Evolutionary conservation across 1,140 invertebrate genomes (phyloP).

Genomic region (Luehdorfia chinensis): DNA sequence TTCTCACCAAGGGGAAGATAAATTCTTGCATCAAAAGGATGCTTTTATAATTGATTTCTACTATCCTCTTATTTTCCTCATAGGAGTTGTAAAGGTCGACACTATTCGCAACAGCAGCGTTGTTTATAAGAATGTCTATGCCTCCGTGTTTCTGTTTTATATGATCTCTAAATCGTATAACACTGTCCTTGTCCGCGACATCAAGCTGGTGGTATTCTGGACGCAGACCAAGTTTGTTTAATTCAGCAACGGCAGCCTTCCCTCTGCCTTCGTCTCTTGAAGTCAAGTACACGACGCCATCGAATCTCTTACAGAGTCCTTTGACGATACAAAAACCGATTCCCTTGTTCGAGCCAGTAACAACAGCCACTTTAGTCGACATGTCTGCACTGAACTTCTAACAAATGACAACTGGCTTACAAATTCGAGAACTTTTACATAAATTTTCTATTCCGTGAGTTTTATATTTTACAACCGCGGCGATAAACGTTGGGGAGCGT

Average conservation of each 20-base stretch:
- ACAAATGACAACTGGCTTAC: not conserved
- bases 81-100: slow-evolving; percentile 74
- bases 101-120: slow-evolving; percentile 86
- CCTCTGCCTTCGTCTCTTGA: slow-evolving; percentile 76
- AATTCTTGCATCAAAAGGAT: slow-evolving; percentile 79
- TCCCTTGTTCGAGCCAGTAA: slow-evolving; percentile 88
- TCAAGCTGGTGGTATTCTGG: slow-evolving; percentile 83
- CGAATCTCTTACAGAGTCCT: slow-evolving; percentile 80
- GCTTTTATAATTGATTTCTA: slow-evolving; percentile 83
- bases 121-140: slow-evolving; percentile 89
- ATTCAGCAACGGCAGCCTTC: slow-evolving; percentile 70
- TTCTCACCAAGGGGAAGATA: slow-evolving; percentile 81
- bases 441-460: no score
- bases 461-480: no score
- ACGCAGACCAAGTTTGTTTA: slow-evolving; percentile 68
- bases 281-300: slow-evolving; percentile 81
- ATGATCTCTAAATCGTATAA: slow-evolving; percentile 78
- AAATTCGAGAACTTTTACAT: no score
- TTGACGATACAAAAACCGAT: slow-evolving; percentile 86
- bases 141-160: slow-evolving; percentile 83
- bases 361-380: slow-evolving; percentile 71
- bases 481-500: no score
- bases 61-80: slow-evolving; percentile 81
- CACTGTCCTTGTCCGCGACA: slow-evolving; percentile 79
- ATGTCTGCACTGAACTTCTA: slow-evolving; percentile 26